Evolutionary conservation across 2,797 vertebrate genomes (phyloP), one percentile per base, ranked within the genome.

Genomic region (Sebastes iracundus): DNA sequence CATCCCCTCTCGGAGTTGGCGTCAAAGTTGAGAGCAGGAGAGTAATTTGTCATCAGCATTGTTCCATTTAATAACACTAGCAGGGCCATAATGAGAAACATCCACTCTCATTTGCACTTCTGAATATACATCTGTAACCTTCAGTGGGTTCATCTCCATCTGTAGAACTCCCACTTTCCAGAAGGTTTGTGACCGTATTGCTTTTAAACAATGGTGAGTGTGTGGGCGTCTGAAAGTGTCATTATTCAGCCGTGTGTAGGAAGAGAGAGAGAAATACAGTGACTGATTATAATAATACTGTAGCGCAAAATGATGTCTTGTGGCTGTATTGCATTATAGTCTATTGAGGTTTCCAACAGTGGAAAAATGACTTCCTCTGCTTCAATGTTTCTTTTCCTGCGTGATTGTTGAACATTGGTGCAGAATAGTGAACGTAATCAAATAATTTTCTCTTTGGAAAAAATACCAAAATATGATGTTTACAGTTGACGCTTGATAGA

Each of bases 1-100:
- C 97, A 96, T 18, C 95, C 76, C 70, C 95, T 95, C 80, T 97
- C 88, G 23, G 96, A 97, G 60, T 94, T 93, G 4, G 81, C 22
- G 49, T 96, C 94, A 88, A 96, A 97, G 87, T 95, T 96, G 64
- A 18, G 65, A 20, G 35, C 23, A 56, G 13, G 10, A 59, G 35
- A 72, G 25, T 78, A 62, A 72, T 65, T 27, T 62, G 22, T 58
- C 56, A 77, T 58, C 23, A 60, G n/a, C 52, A 56, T 7, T 60
- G 20, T 23, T 72, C 23, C 23, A 63, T 25, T 38, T 59, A 52
- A 74, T 20, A 53, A 46, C 7, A 16, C 28, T 5, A 7, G 22
- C 25, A 30, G n/a, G 2, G 18, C 2, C 7, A 28, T 16, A 20
- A 52, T 52, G 30, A 38, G 56, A 59, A 62, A 67, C 32, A 49